These are phyloP conservation scores for Ctenochaetus hawaiiensis DNA, from an alignment of 2,797 vertebrate genomes.

Conservation along the genomic window DNA sequence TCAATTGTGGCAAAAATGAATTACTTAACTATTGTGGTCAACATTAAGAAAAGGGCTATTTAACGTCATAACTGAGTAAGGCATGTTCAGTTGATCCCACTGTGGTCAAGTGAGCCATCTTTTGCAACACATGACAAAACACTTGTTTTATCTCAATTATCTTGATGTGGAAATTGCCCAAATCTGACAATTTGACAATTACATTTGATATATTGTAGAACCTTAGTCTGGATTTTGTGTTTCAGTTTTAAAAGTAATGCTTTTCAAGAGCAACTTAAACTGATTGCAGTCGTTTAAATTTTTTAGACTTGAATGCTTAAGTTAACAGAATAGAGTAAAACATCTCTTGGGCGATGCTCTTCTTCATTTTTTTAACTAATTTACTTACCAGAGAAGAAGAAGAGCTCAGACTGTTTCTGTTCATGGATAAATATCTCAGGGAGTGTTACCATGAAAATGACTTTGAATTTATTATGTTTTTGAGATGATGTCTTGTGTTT, in stretches of 20 bases:
- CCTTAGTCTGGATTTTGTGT: too few relatives aligned
- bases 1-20: too few relatives aligned
- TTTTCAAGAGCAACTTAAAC: not conserved
- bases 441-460: not conserved
- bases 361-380: not conserved
- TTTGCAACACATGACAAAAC: too few relatives aligned
- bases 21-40: too few relatives aligned
- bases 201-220: too few relatives aligned
- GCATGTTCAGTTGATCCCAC: too few relatives aligned
- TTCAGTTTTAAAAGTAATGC: not conserved
- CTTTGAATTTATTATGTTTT: not conserved
- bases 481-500: not conserved
- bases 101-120: too few relatives aligned
- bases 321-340: not conserved
- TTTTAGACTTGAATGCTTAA: not conserved
- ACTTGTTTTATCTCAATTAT: too few relatives aligned
- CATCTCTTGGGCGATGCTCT: not conserved
- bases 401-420: not conserved
- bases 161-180: too few relatives aligned
- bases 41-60: too few relatives aligned
- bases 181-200: too few relatives aligned
- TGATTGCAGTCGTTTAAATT: not conserved
- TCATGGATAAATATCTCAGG: not conserved
- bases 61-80: too few relatives aligned
- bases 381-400: not conserved